Conservation (phyloP, 1,140 invertebrate genomes). For the Stegodyphus mimosarum region DNA sequence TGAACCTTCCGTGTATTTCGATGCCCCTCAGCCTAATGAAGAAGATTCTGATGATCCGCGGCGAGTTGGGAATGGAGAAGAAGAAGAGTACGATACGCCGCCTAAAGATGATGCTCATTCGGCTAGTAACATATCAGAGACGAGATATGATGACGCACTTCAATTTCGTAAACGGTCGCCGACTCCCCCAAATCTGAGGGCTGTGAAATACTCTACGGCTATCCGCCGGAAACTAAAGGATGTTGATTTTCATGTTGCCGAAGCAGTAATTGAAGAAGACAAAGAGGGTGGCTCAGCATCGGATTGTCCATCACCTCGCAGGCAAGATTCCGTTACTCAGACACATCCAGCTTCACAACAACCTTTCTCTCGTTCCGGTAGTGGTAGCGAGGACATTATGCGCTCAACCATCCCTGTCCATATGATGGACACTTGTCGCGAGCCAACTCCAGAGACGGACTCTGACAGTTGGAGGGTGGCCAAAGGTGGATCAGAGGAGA, state of each 20-base stretch:
- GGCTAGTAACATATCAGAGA: slow-evolving; percentile 42
- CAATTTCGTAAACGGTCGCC: slow-evolving; percentile 31
- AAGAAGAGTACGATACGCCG: slow-evolving; percentile 54
- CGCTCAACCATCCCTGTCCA: slow-evolving; percentile 36
- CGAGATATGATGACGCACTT: slow-evolving; percentile 18
- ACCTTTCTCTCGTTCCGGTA: not conserved
- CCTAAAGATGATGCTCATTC: slow-evolving; percentile 38
- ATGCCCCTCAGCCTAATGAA: slow-evolving; percentile 38
- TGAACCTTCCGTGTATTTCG: slow-evolving; percentile 58
- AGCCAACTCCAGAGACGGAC: slow-evolving; percentile 42
- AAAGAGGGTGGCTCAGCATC: slow-evolving; percentile 37
- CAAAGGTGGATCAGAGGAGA: slow-evolving; percentile 3
- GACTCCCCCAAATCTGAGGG: slow-evolving; percentile 23
- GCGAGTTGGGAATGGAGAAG: slow-evolving; percentile 11
- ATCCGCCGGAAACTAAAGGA: slow-evolving; percentile 46
- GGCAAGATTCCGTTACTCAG: slow-evolving; percentile 36
- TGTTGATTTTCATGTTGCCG: slow-evolving; percentile 40
- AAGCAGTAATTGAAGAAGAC: slow-evolving; percentile 47
- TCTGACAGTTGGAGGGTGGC: slow-evolving; percentile 48
- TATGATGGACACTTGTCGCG: slow-evolving; percentile 42
- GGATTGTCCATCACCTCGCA: slow-evolving; percentile 19
- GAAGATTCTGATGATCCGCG: slow-evolving; percentile 47
- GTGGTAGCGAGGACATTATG: slow-evolving; percentile 15
- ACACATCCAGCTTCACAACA: not conserved
- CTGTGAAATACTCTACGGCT: slow-evolving; percentile 5